Percentiles rank a stretch among this genome's conserved stretches.
These are phyloP conservation scores for Drosophila erecta DNA, from an alignment of 1,140 invertebrate genomes.

Conservation along the genomic window DNA sequence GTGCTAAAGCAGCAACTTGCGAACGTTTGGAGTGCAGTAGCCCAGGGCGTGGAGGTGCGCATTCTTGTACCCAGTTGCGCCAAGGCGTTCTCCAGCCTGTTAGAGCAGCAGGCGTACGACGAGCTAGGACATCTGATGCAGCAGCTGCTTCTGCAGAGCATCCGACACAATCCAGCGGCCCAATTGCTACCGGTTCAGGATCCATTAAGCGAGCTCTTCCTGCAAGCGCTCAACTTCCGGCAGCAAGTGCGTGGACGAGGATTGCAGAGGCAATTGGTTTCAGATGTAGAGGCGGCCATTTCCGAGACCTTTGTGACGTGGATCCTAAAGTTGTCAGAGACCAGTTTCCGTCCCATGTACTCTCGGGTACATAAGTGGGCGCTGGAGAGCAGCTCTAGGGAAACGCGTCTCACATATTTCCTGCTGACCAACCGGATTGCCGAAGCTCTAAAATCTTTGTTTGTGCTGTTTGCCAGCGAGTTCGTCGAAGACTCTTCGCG, in stretches of 20 bases:
- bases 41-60: constrained; percentile 88
- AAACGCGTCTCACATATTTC: constrained; percentile 84
- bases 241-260: constrained; percentile 70
- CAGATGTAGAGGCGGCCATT: constrained; percentile 88
- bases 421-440: constrained; percentile 91
- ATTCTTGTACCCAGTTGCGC: constrained; percentile 91
- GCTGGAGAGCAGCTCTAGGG: constrained; percentile 85
- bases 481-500: constrained; percentile 92
- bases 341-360: constrained; percentile 94
- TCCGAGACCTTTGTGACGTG: constrained; percentile 91
- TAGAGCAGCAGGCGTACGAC: constrained; percentile 86
- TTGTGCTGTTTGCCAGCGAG: constrained; percentile 94
- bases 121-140: constrained; percentile 89
- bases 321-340: constrained; percentile 94
- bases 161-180: constrained; percentile 86
- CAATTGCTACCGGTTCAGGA: constrained; percentile 88
- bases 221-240: constrained; percentile 91
- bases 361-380: constrained; percentile 95
- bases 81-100: constrained; percentile 88
- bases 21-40: constrained; percentile 88
- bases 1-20: constrained; percentile 87
- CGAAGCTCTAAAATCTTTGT: constrained; percentile 93
- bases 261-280: constrained; percentile 36
- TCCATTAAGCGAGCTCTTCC: constrained; percentile 90
- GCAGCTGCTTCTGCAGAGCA: constrained; percentile 89